Percentiles rank a stretch among this genome's conserved stretches.
Conservation (phyloP, 2,113 vertebrate species). For the Barnardius zonarius region DNA sequence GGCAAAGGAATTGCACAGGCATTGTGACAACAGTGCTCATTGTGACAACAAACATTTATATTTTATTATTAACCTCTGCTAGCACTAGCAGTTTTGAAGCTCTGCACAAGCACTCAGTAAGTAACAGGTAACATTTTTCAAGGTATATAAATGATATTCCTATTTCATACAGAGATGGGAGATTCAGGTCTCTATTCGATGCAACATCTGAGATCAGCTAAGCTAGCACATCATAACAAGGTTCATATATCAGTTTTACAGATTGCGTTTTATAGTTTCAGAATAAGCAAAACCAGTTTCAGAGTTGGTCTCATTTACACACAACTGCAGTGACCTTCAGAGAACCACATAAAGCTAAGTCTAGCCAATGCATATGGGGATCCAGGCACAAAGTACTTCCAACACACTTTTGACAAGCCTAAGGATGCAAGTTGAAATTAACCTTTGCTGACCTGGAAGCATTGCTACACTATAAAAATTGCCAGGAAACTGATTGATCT, state of each 20-base stretch:
- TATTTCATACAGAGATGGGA: background rate
- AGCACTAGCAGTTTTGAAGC: background rate
- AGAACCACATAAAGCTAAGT: background rate
- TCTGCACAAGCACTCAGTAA: background rate
- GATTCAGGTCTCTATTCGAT: background rate
- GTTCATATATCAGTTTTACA: background rate
- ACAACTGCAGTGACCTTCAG: background rate
- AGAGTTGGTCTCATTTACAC: background rate
- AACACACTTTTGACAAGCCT: background rate
- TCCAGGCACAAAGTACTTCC: background rate
- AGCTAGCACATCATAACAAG: background rate
- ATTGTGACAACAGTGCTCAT: background rate
- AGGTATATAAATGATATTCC: background rate
- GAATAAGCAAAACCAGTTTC: background rate
- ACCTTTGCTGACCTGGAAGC: background rate
- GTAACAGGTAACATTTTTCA: background rate
- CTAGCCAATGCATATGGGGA: fast-evolving
- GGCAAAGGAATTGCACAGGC: background rate
- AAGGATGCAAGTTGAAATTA: background rate
- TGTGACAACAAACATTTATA: background rate
- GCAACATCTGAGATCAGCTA: background rate
- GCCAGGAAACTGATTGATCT: background rate
- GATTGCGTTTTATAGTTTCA: background rate
- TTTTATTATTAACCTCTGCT: background rate
- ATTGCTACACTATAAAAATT: background rate